Conservation (phyloP, 2,113 vertebrate genomes). For the Prunella fulvescens region DNA sequence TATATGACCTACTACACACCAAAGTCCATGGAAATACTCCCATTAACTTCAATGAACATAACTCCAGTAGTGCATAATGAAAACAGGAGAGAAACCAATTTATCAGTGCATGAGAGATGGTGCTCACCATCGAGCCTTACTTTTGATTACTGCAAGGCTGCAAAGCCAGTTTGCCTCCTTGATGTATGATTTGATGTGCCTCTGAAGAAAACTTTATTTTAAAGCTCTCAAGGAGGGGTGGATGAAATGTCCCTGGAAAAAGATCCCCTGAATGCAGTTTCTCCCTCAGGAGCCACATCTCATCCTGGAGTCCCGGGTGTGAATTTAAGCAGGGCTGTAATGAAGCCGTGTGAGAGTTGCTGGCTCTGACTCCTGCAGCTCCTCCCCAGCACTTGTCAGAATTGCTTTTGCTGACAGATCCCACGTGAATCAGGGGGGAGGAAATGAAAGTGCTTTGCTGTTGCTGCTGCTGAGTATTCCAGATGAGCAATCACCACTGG, state of each 20-base stretch:
- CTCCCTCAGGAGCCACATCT: background rate
- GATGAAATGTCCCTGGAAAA: constrained; percentile 11
- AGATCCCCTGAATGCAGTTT: background rate
- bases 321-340: background rate
- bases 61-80: background rate
- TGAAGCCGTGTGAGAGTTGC: background rate
- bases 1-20: constrained; percentile 13
- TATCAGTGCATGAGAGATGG: background rate
- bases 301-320: background rate
- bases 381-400: background rate
- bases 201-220: constrained; percentile 36
- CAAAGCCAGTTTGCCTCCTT: background rate
- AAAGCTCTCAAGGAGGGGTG: background rate
- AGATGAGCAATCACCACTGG: background rate
- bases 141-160: background rate
- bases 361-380: background rate
- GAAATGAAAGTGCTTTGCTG: background rate
- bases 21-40: constrained; percentile 35
- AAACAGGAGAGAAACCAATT: background rate
- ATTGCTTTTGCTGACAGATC: background rate
- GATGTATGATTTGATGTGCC: constrained; percentile 1
- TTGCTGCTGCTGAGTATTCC: background rate
- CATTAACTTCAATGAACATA: constrained; percentile 22
- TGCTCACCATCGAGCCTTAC: background rate
- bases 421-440: background rate